Evolutionary conservation across 1,140 invertebrate genomes (phyloP).

Genomic region (silkworm (Bombyx mori)): DNA sequence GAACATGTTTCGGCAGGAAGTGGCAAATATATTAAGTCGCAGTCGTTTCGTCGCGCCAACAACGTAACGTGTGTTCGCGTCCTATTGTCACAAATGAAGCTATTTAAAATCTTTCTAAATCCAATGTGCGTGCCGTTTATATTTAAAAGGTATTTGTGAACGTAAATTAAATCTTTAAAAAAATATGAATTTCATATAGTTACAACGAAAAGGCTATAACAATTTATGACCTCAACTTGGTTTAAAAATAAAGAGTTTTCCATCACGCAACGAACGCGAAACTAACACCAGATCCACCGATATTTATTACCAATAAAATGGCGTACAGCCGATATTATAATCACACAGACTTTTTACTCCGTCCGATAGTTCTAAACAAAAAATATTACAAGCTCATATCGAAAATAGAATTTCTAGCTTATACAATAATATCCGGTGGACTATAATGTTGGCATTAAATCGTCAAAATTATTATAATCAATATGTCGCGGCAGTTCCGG

Average conservation of each 20-base stretch:
- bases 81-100: too few species aligned
- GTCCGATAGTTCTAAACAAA: constrained; percentile 1
- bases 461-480: constrained; percentile 43
- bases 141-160: too few species aligned
- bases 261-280: constrained; percentile 24
- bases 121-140: too few species aligned
- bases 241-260: constrained; percentile 51
- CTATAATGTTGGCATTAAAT: constrained; percentile 25
- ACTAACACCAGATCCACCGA: constrained; percentile 42
- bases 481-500: constrained; percentile 43
- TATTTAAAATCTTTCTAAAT: too few species aligned
- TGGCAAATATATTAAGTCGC: constrained; percentile 54
- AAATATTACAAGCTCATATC: too few species aligned
- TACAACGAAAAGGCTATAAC: constrained; percentile 14
- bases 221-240: constrained; percentile 32
- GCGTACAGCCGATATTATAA: constrained; percentile 26
- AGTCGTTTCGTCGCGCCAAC: too few species aligned
- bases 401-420: too few species aligned
- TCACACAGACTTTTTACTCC: constrained; percentile 29
- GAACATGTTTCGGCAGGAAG: constrained; percentile 60
- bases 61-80: too few species aligned
- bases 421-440: constrained; percentile 48
- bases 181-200: too few species aligned
- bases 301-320: constrained; percentile 60
- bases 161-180: too few species aligned